These are phyloP conservation scores for Hydropsyche tenuis DNA, from an alignment of 1,140 invertebrate species.

Conservation along the genomic window DNA sequence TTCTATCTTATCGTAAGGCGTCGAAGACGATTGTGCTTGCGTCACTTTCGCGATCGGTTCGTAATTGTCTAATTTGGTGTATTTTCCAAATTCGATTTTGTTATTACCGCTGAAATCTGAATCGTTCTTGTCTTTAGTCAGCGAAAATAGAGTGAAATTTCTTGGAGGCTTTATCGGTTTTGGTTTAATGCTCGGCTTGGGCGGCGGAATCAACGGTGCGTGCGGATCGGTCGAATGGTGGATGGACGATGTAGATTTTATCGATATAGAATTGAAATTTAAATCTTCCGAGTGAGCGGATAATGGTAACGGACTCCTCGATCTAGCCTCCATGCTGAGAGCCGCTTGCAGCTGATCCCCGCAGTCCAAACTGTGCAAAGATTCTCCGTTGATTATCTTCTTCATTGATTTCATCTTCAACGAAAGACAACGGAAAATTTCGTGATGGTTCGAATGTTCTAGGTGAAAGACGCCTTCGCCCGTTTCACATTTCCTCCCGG, in stretches of 20 bases:
- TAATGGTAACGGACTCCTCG: constrained; percentile 75
- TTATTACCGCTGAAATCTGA: constrained; percentile 52
- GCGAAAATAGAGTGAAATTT: constrained; percentile 61
- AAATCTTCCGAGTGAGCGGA: constrained; percentile 65
- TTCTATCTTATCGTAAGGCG: constrained; percentile 73
- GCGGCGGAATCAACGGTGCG: constrained; percentile 57
- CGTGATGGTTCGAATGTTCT: constrained; percentile 78
- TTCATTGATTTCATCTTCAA: constrained; percentile 86
- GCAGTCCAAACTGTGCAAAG: constrained; percentile 70
- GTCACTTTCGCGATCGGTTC: constrained; percentile 59
- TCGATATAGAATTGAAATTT: constrained; percentile 59
- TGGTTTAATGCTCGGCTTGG: constrained; percentile 62
- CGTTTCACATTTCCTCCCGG: constrained; percentile 85
- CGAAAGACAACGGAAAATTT: constrained; percentile 79
- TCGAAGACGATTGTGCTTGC: constrained; percentile 52
- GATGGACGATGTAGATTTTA: constrained; percentile 58
- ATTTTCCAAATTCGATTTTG: constrained; percentile 59
- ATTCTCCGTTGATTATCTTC: constrained; percentile 74
- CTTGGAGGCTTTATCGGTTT: constrained; percentile 73
- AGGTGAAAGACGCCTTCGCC: constrained; percentile 85
- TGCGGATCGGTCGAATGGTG: constrained; percentile 55
- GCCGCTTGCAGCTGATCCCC: constrained; percentile 78
- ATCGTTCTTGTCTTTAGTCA: constrained; percentile 56
- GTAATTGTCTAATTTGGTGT: constrained; percentile 61
- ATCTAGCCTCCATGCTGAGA: constrained; percentile 76